phyloP scores from a whole-genome alignment of 2,797 vertebrate species.

The Acanthis flammea region DNA sequence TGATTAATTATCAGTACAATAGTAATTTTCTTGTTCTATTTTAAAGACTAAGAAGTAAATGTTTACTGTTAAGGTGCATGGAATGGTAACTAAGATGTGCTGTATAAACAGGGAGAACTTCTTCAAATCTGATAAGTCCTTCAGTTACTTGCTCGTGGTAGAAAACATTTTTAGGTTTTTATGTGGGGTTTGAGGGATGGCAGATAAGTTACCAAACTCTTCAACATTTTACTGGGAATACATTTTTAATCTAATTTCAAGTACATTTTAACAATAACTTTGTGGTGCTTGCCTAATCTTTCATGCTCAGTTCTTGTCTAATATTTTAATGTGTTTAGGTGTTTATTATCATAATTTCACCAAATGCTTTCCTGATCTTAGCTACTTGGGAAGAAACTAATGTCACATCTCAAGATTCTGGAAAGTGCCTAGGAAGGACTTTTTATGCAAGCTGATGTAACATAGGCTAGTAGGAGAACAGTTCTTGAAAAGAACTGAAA shows the following conservation, averaged over 20 bases:
- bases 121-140: neutral
- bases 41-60: neutral
- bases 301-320: neutral
- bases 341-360: neutral
- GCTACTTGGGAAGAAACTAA: neutral
- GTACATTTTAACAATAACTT: neutral
- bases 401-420: neutral
- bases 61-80: neutral
- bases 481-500: neutral
- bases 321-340: neutral
- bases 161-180: neutral
- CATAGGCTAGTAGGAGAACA: neutral
- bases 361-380: neutral
- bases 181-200: neutral
- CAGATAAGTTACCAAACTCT: neutral
- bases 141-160: neutral
- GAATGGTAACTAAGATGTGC: neutral
- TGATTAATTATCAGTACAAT: neutral
- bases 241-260: neutral
- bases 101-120: neutral
- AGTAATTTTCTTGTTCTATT: neutral
- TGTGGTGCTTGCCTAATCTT: neutral
- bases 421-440: neutral
- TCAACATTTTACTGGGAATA: neutral
- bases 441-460: neutral